A percentile compares a stretch with the other conserved stretches of the same genome.
These are phyloP conservation scores for Hedychridium roseum DNA, from an alignment of 2,888 invertebrate genomes.

Conservation along the genomic window DNA sequence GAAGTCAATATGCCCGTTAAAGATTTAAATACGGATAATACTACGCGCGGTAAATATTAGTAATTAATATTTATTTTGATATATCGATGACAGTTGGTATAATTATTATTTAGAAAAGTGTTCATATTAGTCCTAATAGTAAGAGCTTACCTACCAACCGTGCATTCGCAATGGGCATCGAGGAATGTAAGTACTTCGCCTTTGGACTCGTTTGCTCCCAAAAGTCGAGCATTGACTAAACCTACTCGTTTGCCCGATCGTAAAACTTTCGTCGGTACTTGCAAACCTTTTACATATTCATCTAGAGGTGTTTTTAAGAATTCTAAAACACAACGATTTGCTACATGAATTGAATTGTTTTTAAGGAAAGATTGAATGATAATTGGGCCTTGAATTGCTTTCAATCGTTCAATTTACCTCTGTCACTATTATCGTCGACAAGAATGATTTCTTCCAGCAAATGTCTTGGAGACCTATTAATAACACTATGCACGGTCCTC, in stretches of 20 bases:
- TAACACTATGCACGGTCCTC: conserved; percentile 93
- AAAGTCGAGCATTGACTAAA: conserved; percentile 81
- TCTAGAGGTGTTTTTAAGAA: conserved; percentile 74
- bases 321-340: conserved; percentile 56
- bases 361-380: no score
- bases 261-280: conserved; percentile 72
- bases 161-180: conserved; percentile 94
- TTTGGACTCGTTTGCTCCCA: conserved; percentile 76
- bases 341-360: neutral
- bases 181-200: conserved; percentile 87
- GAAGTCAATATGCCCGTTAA: no score
- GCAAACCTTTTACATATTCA: conserved; percentile 71
- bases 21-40: no score
- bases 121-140: conserved; percentile 18
- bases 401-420: no score
- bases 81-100: no score
- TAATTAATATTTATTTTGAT: no score
- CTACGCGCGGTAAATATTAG: no score
- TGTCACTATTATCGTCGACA: conserved; percentile 88
- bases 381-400: no score
- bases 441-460: conserved; percentile 85
- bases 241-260: conserved; percentile 77
- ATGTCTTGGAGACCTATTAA: conserved; percentile 82
- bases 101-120: no score
- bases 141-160: conserved; percentile 71